Base-by-base conservation (phyloP, 2,797 vertebrate species). In the Tenualosa thibaudeaui region DNA sequence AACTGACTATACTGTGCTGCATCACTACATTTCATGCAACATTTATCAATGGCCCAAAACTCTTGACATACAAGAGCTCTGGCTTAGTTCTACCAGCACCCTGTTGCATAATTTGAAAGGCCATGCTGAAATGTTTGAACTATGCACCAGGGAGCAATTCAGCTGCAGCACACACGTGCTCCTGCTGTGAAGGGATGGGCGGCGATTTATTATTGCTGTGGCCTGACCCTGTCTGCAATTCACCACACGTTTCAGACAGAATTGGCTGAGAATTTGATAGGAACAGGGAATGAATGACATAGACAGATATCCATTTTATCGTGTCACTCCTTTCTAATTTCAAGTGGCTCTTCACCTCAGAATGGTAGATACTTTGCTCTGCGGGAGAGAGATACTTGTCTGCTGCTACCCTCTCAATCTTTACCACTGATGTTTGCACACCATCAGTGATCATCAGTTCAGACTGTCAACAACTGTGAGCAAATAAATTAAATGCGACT, bases 281-380 rank as follows among this genome's bases (percentile, higher is more conserved):
- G 37, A 13, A 37, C 26, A 31, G 31, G 37, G 15, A 71, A 71
- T 31, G 65, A 71, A 71, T 31, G 40, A 71, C 31, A 40, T 1
- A 31, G 62, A 31, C 10, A 15, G 65, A 40, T 71, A 22, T 43
- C 37, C 71, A 7, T 40, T 78, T 78, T 22, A 46, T 46, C 15
- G 17, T 46, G 37, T 46, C 71, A 17, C 40, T 78, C 37, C 31
- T 46, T 78, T 78, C 17, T 46, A 78, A 78, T 19, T 19, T 78
- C 13, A n/a, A 78, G 71, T 46, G 71, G 71, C 71, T 46, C 40
- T 78, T 78, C 40, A 78, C 71, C 43, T 78, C 37, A 46, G 37
- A 46, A 78, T 78, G 71, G 19, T 40, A 19, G 40, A 5, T 19
- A 46, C 71, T 78, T 43, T 19, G 71, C 40, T 78, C 40, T 22